Evolutionary conservation across 2,888 invertebrate genomes (phyloP), one percentile per base, ranked within the genome.

Genomic region (Microchrysa polita): DNA sequence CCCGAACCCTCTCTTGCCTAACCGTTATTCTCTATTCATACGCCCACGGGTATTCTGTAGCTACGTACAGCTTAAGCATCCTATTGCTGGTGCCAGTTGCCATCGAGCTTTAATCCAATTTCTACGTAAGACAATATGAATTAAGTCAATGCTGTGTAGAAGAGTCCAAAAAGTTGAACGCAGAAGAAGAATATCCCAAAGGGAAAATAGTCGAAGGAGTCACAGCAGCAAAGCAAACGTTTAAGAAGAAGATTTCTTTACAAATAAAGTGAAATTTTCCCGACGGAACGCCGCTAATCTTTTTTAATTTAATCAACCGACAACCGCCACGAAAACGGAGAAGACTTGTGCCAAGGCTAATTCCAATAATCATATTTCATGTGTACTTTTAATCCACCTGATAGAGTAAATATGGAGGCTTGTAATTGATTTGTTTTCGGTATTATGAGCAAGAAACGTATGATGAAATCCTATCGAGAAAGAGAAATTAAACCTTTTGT

Each of bases 81-180:
- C 48, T 48, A 12, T 2, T 48, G 48, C 48, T 48, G 48, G 16
- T 48, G 48, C 48, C 48, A 48, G 48, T 48, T 48, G 48, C 59
- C 5, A 59, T n/a, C n/a, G n/a, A 59, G 59, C 23, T 59, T 23
- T 59, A 59, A 59, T 59, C 59, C 23, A 59, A 59, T 59, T 59
- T 59, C 23, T 14, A 59, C 23, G 59, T 59, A 5, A 23, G 59
- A 59, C 59, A 59, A 59, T n/a, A n/a, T 59, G 59, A 59, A 59
- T 59, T 59, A 59, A 59, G 23, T 59, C 59, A 59, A 59, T 59
- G 59, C 12, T 48, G 48, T 48, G 48, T n/a, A n/a, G 48, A 48
- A 48, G 48, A 48, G 14, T n/a, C 2, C 48, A 12, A n/a, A 48
- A 48, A 48, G 48, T 48, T 12, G 16, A 48, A n/a, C 12, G 5